Evolutionary conservation across 2,888 invertebrate genomes (phyloP).

Genomic region (Mythimna ferrago): DNA sequence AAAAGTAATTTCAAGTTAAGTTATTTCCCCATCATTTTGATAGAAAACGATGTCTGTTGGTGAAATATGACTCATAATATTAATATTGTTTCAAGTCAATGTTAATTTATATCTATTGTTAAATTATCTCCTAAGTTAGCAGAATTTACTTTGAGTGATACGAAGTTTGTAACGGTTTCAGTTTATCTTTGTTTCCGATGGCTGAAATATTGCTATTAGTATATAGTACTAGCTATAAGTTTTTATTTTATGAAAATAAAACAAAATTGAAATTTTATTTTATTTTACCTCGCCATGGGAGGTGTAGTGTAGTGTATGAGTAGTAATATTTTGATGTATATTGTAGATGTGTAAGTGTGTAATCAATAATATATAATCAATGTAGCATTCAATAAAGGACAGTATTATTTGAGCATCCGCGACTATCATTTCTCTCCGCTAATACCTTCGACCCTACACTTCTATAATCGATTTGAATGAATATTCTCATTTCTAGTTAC

Average conservation of each 20-base stretch:
- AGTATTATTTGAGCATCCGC: no score
- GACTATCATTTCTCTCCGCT: no score
- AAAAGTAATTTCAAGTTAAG: neutral
- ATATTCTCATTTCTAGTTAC: neutral
- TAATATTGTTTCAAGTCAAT: constrained; percentile 42
- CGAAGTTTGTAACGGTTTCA: constrained; percentile 20
- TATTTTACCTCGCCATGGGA: no score
- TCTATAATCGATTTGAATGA: neutral
- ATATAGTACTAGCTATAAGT: no score
- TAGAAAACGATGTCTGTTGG: neutral
- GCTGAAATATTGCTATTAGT: constrained; percentile 27
- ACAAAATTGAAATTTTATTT: no score
- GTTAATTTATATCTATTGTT: constrained; percentile 22
- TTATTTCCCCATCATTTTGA: neutral
- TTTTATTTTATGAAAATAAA: no score
- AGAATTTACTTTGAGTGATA: constrained; percentile 23
- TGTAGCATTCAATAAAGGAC: no score
- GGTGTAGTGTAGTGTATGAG: no score
- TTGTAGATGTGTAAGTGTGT: no score
- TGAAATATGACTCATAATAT: constrained; percentile 19
- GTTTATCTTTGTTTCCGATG: constrained; percentile 28
- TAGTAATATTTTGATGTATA: no score
- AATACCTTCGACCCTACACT: no score
- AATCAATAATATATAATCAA: no score
- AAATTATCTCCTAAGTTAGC: constrained; percentile 17